phyloP scores from a whole-genome alignment of 2,113 vertebrate genomes.

The Platysteira castanea region DNA sequence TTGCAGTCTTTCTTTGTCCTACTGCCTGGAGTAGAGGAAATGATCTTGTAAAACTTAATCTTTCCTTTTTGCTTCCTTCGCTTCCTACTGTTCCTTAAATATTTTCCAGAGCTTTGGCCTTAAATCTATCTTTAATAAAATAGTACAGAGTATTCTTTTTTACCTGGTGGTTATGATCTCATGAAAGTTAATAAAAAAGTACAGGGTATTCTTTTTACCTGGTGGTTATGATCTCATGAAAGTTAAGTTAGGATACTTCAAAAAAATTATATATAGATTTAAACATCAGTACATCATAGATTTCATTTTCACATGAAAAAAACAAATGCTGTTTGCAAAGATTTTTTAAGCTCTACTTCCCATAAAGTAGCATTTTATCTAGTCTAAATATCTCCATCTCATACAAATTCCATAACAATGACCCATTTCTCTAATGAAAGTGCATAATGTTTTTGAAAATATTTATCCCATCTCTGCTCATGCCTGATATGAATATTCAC shows the following conservation, averaged over 20 bases:
- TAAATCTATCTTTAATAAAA: not conserved
- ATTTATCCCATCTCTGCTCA: not conserved
- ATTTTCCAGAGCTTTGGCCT: not conserved
- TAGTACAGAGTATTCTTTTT: not conserved
- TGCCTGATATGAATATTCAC: not conserved
- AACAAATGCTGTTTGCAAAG: not conserved
- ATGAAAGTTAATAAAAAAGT: not conserved
- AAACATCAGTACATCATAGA: not conserved
- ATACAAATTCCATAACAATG: not conserved
- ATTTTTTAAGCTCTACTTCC: not conserved
- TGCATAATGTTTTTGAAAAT: not conserved
- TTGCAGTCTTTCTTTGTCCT: fast-evolving
- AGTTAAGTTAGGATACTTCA: not conserved
- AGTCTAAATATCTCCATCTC: not conserved
- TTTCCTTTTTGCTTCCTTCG: not conserved
- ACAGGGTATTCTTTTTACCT: not conserved
- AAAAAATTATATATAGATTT: not conserved
- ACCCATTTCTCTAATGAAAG: not conserved
- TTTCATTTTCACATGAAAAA: not conserved
- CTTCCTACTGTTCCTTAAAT: not conserved
- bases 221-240: not conserved
- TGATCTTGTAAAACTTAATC: not conserved
- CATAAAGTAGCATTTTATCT: not conserved
- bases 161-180: not conserved
- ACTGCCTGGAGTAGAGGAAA: not conserved